A percentile compares a stretch with the other conserved stretches of the same genome.
phyloP scores from a whole-genome alignment of 1,140 invertebrate species.

The Cydia pomonella region DNA sequence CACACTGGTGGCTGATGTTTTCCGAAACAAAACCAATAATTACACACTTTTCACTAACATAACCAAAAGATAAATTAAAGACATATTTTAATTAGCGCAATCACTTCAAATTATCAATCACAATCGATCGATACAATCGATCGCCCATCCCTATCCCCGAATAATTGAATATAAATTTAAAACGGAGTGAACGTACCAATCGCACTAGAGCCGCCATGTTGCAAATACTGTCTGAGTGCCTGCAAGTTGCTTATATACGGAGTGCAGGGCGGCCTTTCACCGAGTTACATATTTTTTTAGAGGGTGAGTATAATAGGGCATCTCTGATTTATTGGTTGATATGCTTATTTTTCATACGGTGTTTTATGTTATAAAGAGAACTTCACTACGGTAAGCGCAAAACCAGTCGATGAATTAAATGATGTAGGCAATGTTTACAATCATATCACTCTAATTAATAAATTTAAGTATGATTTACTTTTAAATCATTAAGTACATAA shows the following conservation, averaged over 20 bases:
- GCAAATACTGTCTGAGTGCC: constrained; percentile 64
- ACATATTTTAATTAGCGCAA: not conserved
- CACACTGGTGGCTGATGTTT: not conserved
- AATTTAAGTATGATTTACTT: too few relatives aligned
- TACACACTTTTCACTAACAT: not conserved
- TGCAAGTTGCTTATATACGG: constrained; percentile 65
- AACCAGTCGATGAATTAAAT: too few relatives aligned
- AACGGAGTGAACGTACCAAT: constrained; percentile 69
- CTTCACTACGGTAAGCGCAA: not conserved
- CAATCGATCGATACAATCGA: not conserved
- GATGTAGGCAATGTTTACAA: too few relatives aligned
- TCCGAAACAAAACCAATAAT: not conserved
- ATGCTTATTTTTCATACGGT: not conserved
- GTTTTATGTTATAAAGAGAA: too few relatives aligned
- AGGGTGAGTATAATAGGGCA: constrained; percentile 7
- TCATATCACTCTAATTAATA: too few relatives aligned
- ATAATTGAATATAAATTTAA: constrained; percentile 42
- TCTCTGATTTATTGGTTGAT: not conserved
- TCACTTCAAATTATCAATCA: constrained; percentile 7
- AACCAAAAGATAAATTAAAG: not conserved
- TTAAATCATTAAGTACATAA: too few relatives aligned
- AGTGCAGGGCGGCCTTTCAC: constrained; percentile 67
- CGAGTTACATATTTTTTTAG: constrained; percentile 46
- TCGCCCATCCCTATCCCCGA: not conserved
- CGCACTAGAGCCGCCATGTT: constrained; percentile 67